Conservation (phyloP, 2,797 vertebrate genomes). For the Trachurus trachurus region DNA sequence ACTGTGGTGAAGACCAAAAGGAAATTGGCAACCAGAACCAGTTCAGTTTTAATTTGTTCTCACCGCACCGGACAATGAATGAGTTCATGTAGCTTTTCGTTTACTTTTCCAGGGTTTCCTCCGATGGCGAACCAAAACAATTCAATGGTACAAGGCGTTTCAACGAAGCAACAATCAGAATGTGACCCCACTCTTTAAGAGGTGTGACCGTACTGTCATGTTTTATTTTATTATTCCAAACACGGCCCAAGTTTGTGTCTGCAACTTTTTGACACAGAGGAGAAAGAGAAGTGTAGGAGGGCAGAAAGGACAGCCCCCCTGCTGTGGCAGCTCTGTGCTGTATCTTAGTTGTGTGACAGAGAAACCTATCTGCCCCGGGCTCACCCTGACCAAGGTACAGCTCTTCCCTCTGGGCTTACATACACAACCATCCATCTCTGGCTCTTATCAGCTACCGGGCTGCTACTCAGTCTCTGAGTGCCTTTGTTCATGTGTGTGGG, state of each 20-base stretch:
- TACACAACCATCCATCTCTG: slow-evolving; percentile 49
- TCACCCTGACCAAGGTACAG: slow-evolving; percentile 60
- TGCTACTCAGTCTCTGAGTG: slow-evolving; percentile 32
- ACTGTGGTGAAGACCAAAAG: not conserved
- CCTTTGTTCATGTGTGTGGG: slow-evolving; percentile 22
- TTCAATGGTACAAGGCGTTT: not conserved
- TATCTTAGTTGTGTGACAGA: slow-evolving; percentile 47
- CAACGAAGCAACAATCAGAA: not conserved
- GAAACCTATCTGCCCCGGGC: slow-evolving; percentile 45
- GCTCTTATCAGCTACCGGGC: slow-evolving; percentile 66
- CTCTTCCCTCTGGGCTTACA: slow-evolving; percentile 13
- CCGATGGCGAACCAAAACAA: slow-evolving; percentile 5
- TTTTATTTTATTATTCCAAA: slow-evolving; percentile 7
- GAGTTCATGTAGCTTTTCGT: slow-evolving; percentile 1
- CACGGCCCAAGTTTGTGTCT: not conserved
- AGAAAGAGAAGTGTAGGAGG: slow-evolving; percentile 4
- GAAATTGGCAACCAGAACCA: not conserved
- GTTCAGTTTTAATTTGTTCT: not conserved
- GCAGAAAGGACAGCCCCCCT: slow-evolving; percentile 16
- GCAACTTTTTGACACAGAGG: not conserved
- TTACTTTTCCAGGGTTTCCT: not conserved
- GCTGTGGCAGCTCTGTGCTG: slow-evolving; percentile 44
- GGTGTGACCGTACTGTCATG: slow-evolving; percentile 3
- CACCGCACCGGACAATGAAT: not conserved
- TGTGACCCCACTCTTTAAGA: not conserved